Base-by-base conservation (phyloP, 2,888 invertebrate species). In the Clitarchus hookeri region DNA sequence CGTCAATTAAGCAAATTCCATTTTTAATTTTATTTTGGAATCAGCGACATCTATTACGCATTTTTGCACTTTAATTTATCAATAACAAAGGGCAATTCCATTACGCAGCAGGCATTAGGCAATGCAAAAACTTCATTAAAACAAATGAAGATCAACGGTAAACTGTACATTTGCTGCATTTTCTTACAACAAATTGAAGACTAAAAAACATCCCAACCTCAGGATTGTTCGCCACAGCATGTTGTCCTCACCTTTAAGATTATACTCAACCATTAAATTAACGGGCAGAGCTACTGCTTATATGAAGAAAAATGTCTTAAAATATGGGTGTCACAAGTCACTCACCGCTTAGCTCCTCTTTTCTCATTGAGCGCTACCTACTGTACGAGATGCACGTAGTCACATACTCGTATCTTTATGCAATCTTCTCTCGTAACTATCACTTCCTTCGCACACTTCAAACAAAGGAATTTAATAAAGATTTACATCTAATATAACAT, bases 381-480 rank as follows among this genome's bases (percentile, higher is more conserved):
- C 85, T 84, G 86, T 84, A 44, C 83, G 44, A 85, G 77, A 86
- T 77, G 87, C 88, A 88, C 88, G 88, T 88, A 87, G 88, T 84
- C 88, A 65, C 65, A 65, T 65, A 23, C 65, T 65, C 65, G n/a
- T 16, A 23, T 65, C n/a, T 65, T n/a, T n/a, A 65, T 23, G 65
- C 65, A 65, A 65, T 16, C 65, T 8, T 65, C 65, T 65, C 65
- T 65, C 65, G n/a, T n/a, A 65, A 65, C n/a, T 65, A 65, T 65
- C 65, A 65, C 6, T 23, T 23, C n/a, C 16, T 65, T 65, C 8
- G n/a, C 65, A 23, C 16, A 16, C n/a, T n/a, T 65, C 19, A 65
- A n/a, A 65, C 19, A 65, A 23, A n/a, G 16, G 16, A 65, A 65
- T n/a, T 23, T 19, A 65, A 65, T 65, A 23, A 65, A 16, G n/a